Base-by-base conservation (phyloP, 2,797 vertebrate genomes). In the Numenius phaeopus region DNA sequence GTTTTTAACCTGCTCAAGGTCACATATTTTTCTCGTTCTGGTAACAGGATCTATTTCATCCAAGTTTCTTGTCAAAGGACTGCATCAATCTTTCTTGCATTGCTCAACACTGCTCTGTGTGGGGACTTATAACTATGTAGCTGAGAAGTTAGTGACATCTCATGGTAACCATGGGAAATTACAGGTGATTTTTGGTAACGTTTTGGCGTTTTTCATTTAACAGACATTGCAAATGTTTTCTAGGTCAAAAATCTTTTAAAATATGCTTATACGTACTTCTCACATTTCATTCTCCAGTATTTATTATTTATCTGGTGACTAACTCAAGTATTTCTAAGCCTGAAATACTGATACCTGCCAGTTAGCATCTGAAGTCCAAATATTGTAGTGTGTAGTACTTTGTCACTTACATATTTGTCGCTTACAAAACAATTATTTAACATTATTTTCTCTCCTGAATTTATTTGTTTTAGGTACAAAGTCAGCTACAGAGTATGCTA, bases 381-480 rank as follows among this genome's bases (percentile, higher is more conserved):
- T 16, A 2, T 32, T 57, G 29, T 14, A n/a, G 17, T 0, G 0
- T 77, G 46, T 37, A 44, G 11, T 15, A 32, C 7, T 65, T 64
- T 42, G 37, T 29, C 61, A 62, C 26, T 47, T 47, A 4, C 39
- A 2, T 52, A 59, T 85, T 62, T 81, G 4, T 22, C 11, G 52
- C 10, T 61, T 47, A 13, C 8, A 20, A 55, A 78, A 21, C 15
- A 67, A 29, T 24, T 26, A 5, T 10, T 6, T 75, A 34, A 54
- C 5, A 7, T 32, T 16, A 37, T 64, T 61, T 4, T 64, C 47
- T 90, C 22, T 71, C 17, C 26, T 87, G 16, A 2, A 49, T 83
- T 77, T 55, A 6, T 21, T 73, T 78, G 8, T 64, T 97, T 52
- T 95, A 99, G 99, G 99, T 89, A 99, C 99, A 34, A 99, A 99